Conservation (phyloP, 2,113 vertebrate species). For the Psittacula cyanocephala region DNA sequence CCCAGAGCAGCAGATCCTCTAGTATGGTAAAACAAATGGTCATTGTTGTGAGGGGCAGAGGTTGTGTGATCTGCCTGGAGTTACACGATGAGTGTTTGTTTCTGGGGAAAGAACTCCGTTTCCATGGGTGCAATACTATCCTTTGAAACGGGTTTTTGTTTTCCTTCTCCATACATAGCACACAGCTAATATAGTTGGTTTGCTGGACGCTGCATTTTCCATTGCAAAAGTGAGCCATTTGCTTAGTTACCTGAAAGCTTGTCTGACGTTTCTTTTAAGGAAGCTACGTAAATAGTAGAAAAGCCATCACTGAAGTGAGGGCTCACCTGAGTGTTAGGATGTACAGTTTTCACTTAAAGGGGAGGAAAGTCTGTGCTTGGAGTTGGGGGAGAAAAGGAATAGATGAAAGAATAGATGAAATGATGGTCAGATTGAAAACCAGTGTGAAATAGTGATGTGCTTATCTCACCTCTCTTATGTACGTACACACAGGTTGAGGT, state of each 20-base stretch:
- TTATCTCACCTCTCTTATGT: neutral
- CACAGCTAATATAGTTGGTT: neutral
- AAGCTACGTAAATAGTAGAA: neutral
- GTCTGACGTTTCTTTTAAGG: neutral
- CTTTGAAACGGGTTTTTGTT: neutral
- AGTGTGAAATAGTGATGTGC: neutral
- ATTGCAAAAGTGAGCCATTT: neutral
- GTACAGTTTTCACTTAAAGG: neutral
- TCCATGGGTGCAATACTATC: neutral
- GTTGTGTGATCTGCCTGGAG: neutral
- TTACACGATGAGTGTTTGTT: neutral
- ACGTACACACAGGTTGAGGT: neutral
- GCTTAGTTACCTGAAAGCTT: neutral
- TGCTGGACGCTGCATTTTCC: neutral
- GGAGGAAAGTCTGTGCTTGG: neutral
- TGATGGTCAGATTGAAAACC: neutral
- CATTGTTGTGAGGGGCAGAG: neutral
- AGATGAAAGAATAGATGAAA: neutral
- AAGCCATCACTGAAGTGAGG: neutral
- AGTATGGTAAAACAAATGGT: neutral
- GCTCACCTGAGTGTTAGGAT: neutral
- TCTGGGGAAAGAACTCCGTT: neutral
- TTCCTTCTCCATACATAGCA: neutral
- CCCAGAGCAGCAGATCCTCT: neutral
- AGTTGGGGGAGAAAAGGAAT: neutral